These are phyloP conservation scores for Polydrusus pterygomalis DNA, from an alignment of 2,888 invertebrate genomes.

Conservation along the genomic window DNA sequence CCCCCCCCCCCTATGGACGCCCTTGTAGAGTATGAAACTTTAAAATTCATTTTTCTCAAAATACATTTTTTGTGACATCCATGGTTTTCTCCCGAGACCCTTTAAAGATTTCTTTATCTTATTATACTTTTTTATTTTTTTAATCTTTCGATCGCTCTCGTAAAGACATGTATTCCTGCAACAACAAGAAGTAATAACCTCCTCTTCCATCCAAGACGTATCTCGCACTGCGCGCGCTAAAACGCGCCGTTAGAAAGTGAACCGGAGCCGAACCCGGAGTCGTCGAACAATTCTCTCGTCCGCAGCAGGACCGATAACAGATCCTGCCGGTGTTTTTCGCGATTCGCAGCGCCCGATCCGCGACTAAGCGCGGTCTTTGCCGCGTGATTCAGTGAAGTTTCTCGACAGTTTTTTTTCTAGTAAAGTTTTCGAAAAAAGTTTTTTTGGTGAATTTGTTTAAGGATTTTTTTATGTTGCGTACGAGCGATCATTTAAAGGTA, in stretches of 20 bases:
- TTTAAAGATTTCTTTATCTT: no score
- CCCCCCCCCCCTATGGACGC: no score
- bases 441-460: constrained; percentile 14
- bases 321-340: constrained; percentile 25
- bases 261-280: constrained; percentile 47
- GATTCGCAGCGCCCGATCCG: constrained; percentile 1
- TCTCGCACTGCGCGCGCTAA: constrained; percentile 43
- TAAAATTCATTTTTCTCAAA: no score
- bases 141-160: neutral
- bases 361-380: neutral
- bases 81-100: no score
- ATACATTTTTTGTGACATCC: no score
- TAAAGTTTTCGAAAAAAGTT: constrained; percentile 15
- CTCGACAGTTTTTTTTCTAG: no score
- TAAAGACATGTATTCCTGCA: constrained; percentile 5
- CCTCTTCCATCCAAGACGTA: constrained; percentile 28
- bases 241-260: constrained; percentile 49
- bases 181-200: neutral
- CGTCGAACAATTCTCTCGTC: constrained; percentile 42
- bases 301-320: constrained; percentile 18
- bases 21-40: no score
- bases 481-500: constrained; percentile 7
- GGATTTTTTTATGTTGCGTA: constrained; percentile 8
- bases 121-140: neutral
- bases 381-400: constrained; percentile 1